Base-by-base conservation (phyloP, 2,113 vertebrate species). In the Spea multiplicata region DNA sequence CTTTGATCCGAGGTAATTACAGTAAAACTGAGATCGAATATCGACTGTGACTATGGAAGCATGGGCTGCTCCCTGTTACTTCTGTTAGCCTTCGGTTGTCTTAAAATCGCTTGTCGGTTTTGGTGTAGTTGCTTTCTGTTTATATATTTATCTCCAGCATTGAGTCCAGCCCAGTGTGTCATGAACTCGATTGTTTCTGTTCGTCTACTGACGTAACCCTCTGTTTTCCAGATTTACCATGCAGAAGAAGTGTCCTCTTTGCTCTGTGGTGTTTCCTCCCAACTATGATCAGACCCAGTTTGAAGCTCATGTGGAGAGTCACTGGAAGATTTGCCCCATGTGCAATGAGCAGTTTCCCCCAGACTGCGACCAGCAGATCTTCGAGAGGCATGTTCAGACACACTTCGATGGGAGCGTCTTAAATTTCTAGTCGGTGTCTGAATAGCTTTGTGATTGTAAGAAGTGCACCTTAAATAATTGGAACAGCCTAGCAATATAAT, bases 241-340 rank as follows among this genome's bases (percentile, higher is more conserved):
- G 86, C 95, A 95, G 81, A 99, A 98, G 91, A 95, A 96, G 1
- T 99, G 97, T 84, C 97, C 97, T 0, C 92, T 99, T 16, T 99
- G 97, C 0, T 94, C 98, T 65, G 88, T 99, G 82, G 95, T 96
- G 93, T 99, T 99, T 84, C 97, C 97, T 1, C 97, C 97, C 0
- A 97, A 98, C 91, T 99, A 98, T 0, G 95, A 98, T 81, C 97
- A 99, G 94, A 93, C 88, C 83, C 98, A 98, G 87, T 99, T 99
- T 16, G 97, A 97, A 88, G 96, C 97, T 52, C 97, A 99, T 0
- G 97, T 99, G 45, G 96, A 99, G 88, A 98, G 96, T 83, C 97
- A 99, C 92, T 99, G 97, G 97, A 99, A 99, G 86, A 96, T 96
- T 81, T 99, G 97, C 79, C 97, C 97, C 10, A 96, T 99, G 96